Percentiles rank a stretch among this genome's conserved stretches.
These are phyloP conservation scores for Hipposideros larvatus DNA, from an alignment of 2,797 vertebrate species.

Conservation along the genomic window DNA sequence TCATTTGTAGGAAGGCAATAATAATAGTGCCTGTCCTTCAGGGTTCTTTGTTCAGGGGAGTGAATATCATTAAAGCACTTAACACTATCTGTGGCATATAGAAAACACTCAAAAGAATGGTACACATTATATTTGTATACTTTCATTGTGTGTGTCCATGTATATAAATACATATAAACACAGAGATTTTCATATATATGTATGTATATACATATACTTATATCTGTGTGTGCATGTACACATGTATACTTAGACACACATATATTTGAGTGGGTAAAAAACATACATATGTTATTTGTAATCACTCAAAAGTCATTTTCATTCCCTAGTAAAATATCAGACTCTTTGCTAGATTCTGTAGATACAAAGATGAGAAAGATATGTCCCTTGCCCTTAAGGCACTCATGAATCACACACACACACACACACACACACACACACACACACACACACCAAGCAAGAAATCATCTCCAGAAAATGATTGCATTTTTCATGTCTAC, in stretches of 20 bases:
- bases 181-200: neutral
- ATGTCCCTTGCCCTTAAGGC: neutral
- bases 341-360: neutral
- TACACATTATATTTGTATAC: neutral
- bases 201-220: neutral
- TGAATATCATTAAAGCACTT: neutral
- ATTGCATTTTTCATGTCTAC: neutral
- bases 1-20: neutral
- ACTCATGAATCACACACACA: neutral
- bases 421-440: neutral
- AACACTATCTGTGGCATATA: neutral
- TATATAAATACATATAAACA: neutral
- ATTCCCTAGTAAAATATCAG: slow-evolving; percentile 21
- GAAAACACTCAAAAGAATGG: neutral
- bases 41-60: neutral
- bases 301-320: slow-evolving; percentile 8
- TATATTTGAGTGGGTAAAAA: slow-evolving; percentile 11
- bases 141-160: neutral
- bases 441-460: neutral
- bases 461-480: neutral
- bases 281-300: neutral
- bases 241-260: neutral
- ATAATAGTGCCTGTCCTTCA: neutral
- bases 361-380: neutral
- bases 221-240: neutral